Conservation (phyloP, 2,797 vertebrate species). For the Ibycter americanus region DNA sequence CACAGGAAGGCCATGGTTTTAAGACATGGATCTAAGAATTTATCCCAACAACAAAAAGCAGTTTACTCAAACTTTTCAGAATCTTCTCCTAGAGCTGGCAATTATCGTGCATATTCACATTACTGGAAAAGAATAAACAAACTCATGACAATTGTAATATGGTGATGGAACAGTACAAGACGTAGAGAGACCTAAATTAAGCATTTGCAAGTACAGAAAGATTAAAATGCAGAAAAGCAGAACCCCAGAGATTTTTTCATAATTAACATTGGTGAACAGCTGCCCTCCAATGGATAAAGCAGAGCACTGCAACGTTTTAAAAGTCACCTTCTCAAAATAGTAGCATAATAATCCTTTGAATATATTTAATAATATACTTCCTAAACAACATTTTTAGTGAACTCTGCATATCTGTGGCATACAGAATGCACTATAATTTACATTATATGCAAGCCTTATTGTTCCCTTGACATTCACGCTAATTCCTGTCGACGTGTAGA, state of each 20-base stretch:
- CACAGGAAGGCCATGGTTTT: not conserved
- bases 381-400: not conserved
- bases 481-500: not conserved
- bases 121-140: not conserved
- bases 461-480: not conserved
- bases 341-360: not conserved
- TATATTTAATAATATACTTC: not conserved
- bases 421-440: not conserved
- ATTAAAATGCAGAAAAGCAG: not conserved
- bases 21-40: not conserved
- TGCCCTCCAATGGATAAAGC: constrained; percentile 73
- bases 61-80: not conserved
- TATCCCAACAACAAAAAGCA: not conserved
- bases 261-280: not conserved
- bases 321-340: not conserved
- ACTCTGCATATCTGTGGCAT: not conserved
- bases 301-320: constrained; percentile 46
- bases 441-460: not conserved
- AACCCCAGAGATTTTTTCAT: not conserved
- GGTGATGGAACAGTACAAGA: not conserved
- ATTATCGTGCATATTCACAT: not conserved
- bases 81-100: not conserved
- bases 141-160: not conserved
- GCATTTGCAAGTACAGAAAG: not conserved
- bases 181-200: not conserved